These are phyloP conservation scores for Habrosyne pyritoides DNA, from an alignment of 2,888 invertebrate genomes.

Conservation along the genomic window DNA sequence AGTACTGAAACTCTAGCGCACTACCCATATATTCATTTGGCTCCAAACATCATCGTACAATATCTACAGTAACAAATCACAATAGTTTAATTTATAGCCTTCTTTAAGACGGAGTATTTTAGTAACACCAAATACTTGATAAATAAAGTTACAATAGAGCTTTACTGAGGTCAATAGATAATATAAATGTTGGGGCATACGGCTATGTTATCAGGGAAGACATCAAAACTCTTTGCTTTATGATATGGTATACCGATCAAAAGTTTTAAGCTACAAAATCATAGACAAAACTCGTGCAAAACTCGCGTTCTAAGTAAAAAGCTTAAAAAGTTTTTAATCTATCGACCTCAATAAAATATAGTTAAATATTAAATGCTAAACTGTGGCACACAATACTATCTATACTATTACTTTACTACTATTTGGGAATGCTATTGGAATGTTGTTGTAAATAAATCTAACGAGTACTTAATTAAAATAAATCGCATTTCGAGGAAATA, in stretches of 20 bases:
- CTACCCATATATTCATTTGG: neutral
- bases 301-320: neutral
- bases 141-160: conserved; percentile 13
- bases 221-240: neutral
- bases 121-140: conserved; percentile 27
- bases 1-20: neutral
- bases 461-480: neutral
- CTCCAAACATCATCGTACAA: neutral
- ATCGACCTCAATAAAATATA: neutral
- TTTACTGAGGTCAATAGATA: conserved; percentile 19
- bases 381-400: neutral
- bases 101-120: conserved; percentile 26
- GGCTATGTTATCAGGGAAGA: conserved; percentile 13
- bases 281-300: no score
- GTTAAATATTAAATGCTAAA: neutral
- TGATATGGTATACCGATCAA: neutral
- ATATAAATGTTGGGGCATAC: conserved; percentile 32
- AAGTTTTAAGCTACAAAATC: neutral
- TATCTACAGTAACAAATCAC: neutral
- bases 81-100: conserved; percentile 9
- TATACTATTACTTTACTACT: neutral
- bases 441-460: neutral
- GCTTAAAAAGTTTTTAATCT: neutral
- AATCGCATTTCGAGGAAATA: neutral
- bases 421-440: neutral